phyloP scores from a whole-genome alignment of 2,113 vertebrate species.

The Vulpes ferrilata region DNA sequence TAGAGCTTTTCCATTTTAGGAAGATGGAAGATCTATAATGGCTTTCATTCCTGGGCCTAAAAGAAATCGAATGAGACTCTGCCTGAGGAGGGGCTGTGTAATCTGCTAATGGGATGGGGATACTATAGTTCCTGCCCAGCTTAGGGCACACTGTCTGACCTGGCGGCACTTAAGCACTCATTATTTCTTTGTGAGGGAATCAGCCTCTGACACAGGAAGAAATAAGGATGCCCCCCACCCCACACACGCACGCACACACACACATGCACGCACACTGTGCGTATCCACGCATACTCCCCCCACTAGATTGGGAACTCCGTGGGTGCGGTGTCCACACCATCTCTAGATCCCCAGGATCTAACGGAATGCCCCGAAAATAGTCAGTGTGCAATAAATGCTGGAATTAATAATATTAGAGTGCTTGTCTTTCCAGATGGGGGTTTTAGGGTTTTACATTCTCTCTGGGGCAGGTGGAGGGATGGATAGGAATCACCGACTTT shows the following conservation, averaged over 20 bases:
- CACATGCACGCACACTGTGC: not conserved
- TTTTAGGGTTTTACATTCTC: not conserved
- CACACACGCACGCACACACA: rapidly evolving
- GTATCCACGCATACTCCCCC: not conserved
- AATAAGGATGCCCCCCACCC: not conserved
- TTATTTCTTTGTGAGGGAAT: not conserved
- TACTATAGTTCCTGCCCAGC: not conserved
- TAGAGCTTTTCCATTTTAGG: not conserved
- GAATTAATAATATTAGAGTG: not conserved
- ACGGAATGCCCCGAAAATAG: not conserved
- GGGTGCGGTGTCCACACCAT: not conserved
- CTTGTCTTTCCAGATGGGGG: not conserved
- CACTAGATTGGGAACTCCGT: not conserved
- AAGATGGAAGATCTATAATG: not conserved
- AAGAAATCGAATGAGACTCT: not conserved
- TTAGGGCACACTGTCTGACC: not conserved
- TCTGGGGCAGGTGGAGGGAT: constrained; percentile 20
- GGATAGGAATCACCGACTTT: not conserved
- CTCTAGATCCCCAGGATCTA: not conserved
- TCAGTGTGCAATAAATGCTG: not conserved
- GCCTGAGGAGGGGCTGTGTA: not conserved
- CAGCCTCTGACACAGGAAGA: not conserved
- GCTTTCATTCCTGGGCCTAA: not conserved
- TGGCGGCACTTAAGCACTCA: not conserved
- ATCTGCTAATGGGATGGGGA: not conserved